Evolutionary conservation across 2,888 invertebrate species (phyloP), one percentile per base, ranked within the genome.

Genomic region (Agriotes lineatus): DNA sequence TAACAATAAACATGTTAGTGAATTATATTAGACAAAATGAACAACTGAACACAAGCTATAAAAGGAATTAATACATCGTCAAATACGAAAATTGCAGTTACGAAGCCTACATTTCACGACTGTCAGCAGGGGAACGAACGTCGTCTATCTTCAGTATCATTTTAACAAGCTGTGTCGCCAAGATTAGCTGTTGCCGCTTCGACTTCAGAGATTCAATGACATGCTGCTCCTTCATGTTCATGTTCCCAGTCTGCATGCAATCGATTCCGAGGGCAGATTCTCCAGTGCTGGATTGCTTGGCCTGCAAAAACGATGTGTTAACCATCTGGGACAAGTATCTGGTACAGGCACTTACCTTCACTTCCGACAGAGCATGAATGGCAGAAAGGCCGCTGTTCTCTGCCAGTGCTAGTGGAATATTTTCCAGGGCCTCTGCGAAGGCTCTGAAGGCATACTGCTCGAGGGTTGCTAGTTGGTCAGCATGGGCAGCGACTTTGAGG

Each of bases 111-210:
- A 66, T 39, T 30, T 66, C n/a, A n/a, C 59, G 58, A 33, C 65
- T 52, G 52, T 81, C 81, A 74, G 35, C 70, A 73, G 48, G 90
- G 86, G 67, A 90, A 88, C 75, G 92, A 25, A 99, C 95, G 83
- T 99, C 99, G 83, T 99, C 99, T 70, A 99, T 99, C 86, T 99
- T 99, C 75, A 99, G 89, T 75, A 99, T 99, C 99, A 99, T 99
- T 84, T 99, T 97, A 59, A 99, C 99, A 72, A 99, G 89, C 82
- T 99, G 99, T 0, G 99, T 97, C 16, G 99, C 99, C 75, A 99
- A 87, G 30, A 97, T 88, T 69, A 99, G 93, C 86, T 99, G 99
- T 81, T 99, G 98, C 79, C 96, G 94, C 89, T 99, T 99, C 35
- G 97, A 96, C 84, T 95, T 93, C 56, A 99, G 88, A 0, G 99